These are phyloP conservation scores for Corydoras maculifer DNA, from an alignment of 2,113 vertebrate species.

Conservation along the genomic window DNA sequence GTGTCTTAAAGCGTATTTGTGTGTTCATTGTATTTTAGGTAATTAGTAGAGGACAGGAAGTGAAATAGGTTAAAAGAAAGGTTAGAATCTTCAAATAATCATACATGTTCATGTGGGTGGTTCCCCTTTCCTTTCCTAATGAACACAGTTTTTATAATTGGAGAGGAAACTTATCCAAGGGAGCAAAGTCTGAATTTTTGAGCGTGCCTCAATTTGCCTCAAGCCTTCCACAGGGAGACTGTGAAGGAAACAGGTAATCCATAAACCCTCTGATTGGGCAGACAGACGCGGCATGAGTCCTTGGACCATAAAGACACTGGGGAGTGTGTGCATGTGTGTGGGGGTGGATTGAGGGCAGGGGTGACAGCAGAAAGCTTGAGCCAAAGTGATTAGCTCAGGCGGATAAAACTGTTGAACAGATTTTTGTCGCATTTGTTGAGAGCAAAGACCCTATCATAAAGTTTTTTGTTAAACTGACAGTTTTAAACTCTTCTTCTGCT, in stretches of 20 bases:
- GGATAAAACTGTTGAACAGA: not conserved
- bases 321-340: not conserved
- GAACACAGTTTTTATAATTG: slow-evolving; percentile 1
- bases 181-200: not conserved
- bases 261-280: slow-evolving; percentile 25
- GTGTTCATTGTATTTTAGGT: not conserved
- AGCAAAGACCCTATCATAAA: not conserved
- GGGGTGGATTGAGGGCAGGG: not conserved
- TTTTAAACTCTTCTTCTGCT: not conserved
- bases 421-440: not conserved
- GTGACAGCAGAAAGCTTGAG: slow-evolving; percentile 11
- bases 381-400: slow-evolving; percentile 3
- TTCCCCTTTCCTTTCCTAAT: not conserved
- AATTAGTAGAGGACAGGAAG: not conserved
- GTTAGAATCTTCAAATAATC: too few relatives aligned
- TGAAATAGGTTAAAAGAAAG: too few relatives aligned
- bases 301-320: slow-evolving; percentile 16
- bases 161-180: not conserved
- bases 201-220: not conserved
- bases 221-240: not conserved
- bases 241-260: slow-evolving; percentile 17
- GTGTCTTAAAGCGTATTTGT: not conserved
- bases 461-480: too few relatives aligned
- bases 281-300: slow-evolving; percentile 8
- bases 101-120: not conserved